Conservation (phyloP, 2,888 invertebrate species). For the Diogma glabrata region DNA sequence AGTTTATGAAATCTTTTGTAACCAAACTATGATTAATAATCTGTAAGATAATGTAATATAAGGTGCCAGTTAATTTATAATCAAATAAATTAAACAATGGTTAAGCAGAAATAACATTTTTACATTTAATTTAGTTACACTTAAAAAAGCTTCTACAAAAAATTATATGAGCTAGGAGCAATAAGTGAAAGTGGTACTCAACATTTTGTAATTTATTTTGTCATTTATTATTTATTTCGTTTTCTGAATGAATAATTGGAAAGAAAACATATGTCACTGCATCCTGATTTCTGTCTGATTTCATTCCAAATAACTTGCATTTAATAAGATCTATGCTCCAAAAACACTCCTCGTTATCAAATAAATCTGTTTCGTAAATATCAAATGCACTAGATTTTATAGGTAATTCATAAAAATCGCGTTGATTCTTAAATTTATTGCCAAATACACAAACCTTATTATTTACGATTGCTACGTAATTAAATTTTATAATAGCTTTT, state of each 20-base stretch:
- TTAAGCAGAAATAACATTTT: no score
- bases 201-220: not conserved
- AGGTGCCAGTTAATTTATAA: no score
- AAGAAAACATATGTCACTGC: not conserved
- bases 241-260: not conserved
- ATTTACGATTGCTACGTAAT: not conserved
- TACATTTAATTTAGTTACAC: no score
- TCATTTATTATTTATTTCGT: not conserved
- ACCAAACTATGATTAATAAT: no score
- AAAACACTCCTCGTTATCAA: not conserved
- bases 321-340: not conserved
- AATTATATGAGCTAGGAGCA: no score
- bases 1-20: no score
- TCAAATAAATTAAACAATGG: no score
- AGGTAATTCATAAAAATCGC: not conserved
- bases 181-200: no score
- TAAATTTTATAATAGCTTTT: not conserved
- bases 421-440: not conserved
- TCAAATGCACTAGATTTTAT: not conserved
- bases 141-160: no score
- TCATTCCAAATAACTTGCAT: not conserved
- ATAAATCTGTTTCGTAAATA: not conserved
- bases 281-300: not conserved
- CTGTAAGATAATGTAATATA: no score
- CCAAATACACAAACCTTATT: not conserved